These are phyloP conservation scores for Ameiurus melas DNA, from an alignment of 2,113 vertebrate species.

Conservation along the genomic window DNA sequence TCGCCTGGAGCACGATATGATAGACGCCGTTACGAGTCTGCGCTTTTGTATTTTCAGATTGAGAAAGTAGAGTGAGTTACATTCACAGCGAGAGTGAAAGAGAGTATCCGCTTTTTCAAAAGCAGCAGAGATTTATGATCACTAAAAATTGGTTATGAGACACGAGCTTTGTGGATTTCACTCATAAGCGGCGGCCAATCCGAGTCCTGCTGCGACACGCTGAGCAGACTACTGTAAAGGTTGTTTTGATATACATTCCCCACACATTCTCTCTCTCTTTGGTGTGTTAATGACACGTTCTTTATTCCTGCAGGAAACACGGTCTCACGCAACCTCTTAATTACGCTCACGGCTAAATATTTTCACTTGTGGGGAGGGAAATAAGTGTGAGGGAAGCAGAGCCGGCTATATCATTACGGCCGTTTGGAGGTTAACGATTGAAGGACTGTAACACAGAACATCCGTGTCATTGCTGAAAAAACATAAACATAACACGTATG, in stretches of 20 bases:
- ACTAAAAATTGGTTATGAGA: constrained; percentile 17
- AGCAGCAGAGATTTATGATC: constrained; percentile 20
- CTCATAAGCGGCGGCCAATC: not conserved
- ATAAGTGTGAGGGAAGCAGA: not conserved
- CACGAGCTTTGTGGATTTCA: not conserved
- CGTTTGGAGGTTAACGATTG: not conserved
- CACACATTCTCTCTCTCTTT: constrained; percentile 14
- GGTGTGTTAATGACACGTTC: constrained; percentile 66
- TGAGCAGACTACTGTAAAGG: constrained; percentile 16
- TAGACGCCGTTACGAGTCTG: not conserved
- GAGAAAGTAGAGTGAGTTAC: constrained; percentile 6
- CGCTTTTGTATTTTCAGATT: constrained; percentile 11
- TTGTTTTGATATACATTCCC: constrained; percentile 30
- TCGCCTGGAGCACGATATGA: not conserved
- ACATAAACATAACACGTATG: not conserved
- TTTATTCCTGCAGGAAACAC: constrained; percentile 62
- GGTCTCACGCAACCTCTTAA: constrained; percentile 59
- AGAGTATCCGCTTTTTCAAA: not conserved
- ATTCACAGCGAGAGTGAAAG: not conserved
- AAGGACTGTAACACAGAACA: not conserved
- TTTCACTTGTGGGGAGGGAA: constrained; percentile 50
- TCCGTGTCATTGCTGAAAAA: not conserved
- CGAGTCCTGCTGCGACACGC: constrained; percentile 37
- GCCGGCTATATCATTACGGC: constrained; percentile 29
- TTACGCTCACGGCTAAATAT: constrained; percentile 57